Evolutionary conservation across 2,797 vertebrate species (phyloP).

Genomic region (Darevskia nairensis): DNA sequence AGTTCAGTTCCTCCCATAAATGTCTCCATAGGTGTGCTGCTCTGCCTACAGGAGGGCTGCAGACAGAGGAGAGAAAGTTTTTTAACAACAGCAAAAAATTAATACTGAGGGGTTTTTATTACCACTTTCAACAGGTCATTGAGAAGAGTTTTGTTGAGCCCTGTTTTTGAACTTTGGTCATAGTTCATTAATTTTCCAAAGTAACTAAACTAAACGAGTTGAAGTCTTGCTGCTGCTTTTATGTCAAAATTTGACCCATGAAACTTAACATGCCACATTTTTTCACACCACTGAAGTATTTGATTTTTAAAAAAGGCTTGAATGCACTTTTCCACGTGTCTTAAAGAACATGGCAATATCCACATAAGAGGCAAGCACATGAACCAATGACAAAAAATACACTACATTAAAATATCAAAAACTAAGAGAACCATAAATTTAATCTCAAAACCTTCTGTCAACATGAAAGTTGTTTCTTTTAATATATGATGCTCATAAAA

Average conservation of each 20-base stretch:
- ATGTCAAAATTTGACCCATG: constrained; percentile 6
- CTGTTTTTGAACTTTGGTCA: constrained; percentile 24
- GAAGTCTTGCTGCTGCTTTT: constrained; percentile 7
- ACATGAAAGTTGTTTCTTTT: neutral
- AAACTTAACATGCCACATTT: constrained; percentile 14
- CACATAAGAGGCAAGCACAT: constrained; percentile 17
- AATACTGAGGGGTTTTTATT: neutral
- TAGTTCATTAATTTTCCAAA: constrained; percentile 41
- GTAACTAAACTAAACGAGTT: neutral
- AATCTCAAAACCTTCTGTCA: neutral
- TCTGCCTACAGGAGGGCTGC: neutral
- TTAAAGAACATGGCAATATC: constrained; percentile 18
- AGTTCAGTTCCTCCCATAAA: neutral
- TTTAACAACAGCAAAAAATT: neutral
- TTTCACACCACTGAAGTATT: constrained; percentile 1
- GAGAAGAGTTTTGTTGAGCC: neutral
- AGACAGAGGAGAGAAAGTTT: neutral
- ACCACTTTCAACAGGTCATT: neutral
- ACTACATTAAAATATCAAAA: constrained; percentile 31
- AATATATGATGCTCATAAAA: constrained; percentile 13
- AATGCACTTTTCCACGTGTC: neutral
- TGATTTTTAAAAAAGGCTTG: neutral
- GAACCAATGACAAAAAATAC: constrained; percentile 22
- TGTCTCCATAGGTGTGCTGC: neutral
- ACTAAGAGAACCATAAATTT: constrained; percentile 8